Evolutionary conservation across 2,113 vertebrate species (phyloP).

Genomic region (Cryptomyrus ogoouensis): DNA sequence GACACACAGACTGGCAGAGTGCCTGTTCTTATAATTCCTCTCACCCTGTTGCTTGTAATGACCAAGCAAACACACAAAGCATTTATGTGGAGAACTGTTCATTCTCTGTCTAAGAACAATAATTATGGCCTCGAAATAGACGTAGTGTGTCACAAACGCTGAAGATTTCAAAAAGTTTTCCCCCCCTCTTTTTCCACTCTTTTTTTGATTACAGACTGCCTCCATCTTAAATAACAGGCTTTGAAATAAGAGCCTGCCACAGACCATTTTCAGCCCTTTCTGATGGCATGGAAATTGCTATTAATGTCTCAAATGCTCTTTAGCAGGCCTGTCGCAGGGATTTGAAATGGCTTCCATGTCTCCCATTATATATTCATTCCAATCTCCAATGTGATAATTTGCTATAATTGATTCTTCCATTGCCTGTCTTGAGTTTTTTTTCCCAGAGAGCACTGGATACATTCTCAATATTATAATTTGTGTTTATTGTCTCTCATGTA

Average conservation of each 20-base stretch:
- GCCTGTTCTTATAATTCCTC: too few relatives aligned
- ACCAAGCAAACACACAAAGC: slow-evolving; percentile 69
- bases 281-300: slow-evolving; percentile 89
- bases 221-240: slow-evolving; percentile 97
- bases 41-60: too few relatives aligned
- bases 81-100: slow-evolving; percentile 65
- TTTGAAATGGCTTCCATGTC: slow-evolving; percentile 74
- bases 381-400: slow-evolving; percentile 76
- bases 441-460: slow-evolving; percentile 36
- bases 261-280: slow-evolving; percentile 65
- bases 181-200: slow-evolving; percentile 30
- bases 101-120: slow-evolving; percentile 72
- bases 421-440: slow-evolving; percentile 51
- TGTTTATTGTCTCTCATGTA: slow-evolving; percentile 34
- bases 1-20: too few relatives aligned
- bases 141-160: slow-evolving; percentile 81
- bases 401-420: slow-evolving; percentile 75
- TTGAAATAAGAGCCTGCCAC: slow-evolving; percentile 96
- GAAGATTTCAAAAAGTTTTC: slow-evolving; percentile 76
- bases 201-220: slow-evolving; percentile 88
- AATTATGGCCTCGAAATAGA: slow-evolving; percentile 93
- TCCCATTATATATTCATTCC: slow-evolving; percentile 71
- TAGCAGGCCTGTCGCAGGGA: slow-evolving; percentile 80
- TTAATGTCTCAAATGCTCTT: slow-evolving; percentile 89
- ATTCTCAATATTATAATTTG: slow-evolving; percentile 45